Base-by-base conservation (phyloP, 1,140 invertebrate genomes). In the Drosophila rufa region DNA sequence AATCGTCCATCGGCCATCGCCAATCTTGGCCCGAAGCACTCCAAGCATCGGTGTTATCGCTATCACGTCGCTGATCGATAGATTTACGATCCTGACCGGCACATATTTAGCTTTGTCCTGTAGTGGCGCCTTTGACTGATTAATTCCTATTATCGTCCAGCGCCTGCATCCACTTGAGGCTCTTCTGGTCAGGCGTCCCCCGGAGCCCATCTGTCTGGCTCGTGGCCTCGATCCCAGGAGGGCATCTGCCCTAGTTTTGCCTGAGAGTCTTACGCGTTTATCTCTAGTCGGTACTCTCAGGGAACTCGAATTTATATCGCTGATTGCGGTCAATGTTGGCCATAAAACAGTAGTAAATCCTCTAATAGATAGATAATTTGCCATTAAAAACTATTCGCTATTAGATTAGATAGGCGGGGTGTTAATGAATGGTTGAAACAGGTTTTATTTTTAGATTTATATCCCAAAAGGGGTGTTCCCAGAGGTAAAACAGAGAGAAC, bases 61-160 rank as follows among this genome's bases (percentile, higher is more conserved):
- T 60, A 80, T 84, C 81, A 65, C 27, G 48, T 3, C 4, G 25
- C 8, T 30, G 27, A 12, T 56, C 14, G 56, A 64, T 17, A 60
- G 61, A 86, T 86, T 86, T 86, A 86, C 47, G 62, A 64, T 79
- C 80, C 75, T 82, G 58, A 65, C 38, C 57, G 15, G 19, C 38
- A 55, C 69, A 33, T 69, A 19, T 25, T 42, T 42, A 15, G 30
- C 67, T 69, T 69, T 69, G 67, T 69, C 66, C 46, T 82, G 73
- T 46, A 22, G 33, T 73, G 36, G 36, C 36, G 27, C 36, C 38
- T 50, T 51, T 51, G 67, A 30, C 60, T 59, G 45, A 73, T 73
- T 38, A 50, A 11, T 14, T 33, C 14, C 14, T 36, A 22, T 45
- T 48, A 59, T 27, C 51, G 36, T 25, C 12, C 33, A 19, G n/a